A percentile compares a stretch with the other conserved stretches of the same genome.
Evolutionary conservation across 2,888 invertebrate species (phyloP).

Genomic region (Nebria salina): DNA sequence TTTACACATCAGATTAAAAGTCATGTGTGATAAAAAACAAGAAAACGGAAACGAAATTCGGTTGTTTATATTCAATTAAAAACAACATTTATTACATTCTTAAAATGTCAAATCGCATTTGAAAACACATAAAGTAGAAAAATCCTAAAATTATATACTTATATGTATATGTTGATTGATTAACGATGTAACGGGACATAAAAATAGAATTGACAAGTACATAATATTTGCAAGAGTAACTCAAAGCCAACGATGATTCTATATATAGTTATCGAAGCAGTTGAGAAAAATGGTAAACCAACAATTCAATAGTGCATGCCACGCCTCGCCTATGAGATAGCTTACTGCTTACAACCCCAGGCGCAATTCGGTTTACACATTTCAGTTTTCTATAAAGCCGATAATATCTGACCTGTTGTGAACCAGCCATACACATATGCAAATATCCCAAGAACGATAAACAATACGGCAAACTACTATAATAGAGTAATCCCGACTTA

Average conservation of each 20-base stretch:
- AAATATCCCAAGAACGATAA: slow-evolving; percentile 20
- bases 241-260: neutral
- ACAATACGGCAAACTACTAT: slow-evolving; percentile 18
- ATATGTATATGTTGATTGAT: neutral
- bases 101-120: neutral
- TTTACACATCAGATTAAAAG: neutral
- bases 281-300: slow-evolving; percentile 5
- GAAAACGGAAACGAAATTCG: slow-evolving; percentile 19
- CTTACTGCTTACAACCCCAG: slow-evolving; percentile 21
- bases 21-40: neutral
- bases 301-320: slow-evolving; percentile 13
- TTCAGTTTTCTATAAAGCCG: slow-evolving; percentile 21
- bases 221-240: neutral
- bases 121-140: neutral
- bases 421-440: slow-evolving; percentile 12
- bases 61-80: slow-evolving; percentile 39
- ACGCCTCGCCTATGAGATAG: slow-evolving; percentile 25
- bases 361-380: slow-evolving; percentile 27
- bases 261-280: slow-evolving; percentile 20
- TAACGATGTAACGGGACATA: neutral
- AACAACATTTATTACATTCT: slow-evolving; percentile 26
- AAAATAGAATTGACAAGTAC: neutral
- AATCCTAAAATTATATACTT: no score
- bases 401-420: slow-evolving; percentile 13
- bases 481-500: neutral